These are phyloP conservation scores for Pungitius pungitius DNA, from an alignment of 2,113 vertebrate genomes.

Conservation along the genomic window DNA sequence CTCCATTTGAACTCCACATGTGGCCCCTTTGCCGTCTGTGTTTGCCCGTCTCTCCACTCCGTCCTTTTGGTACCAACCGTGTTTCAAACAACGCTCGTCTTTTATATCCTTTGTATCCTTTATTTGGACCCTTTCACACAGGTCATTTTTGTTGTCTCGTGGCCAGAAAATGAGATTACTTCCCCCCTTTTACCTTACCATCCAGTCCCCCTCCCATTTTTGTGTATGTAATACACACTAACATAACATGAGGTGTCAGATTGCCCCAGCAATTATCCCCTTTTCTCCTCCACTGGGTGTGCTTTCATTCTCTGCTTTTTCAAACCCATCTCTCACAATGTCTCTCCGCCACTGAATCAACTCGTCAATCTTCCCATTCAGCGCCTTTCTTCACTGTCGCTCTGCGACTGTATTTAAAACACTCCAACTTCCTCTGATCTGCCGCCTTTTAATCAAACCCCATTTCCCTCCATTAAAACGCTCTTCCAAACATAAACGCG, in stretches of 20 bases:
- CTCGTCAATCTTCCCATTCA: constrained; percentile 58
- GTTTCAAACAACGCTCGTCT: constrained; percentile 37
- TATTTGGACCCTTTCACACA: constrained; percentile 39
- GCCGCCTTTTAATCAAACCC: constrained; percentile 69
- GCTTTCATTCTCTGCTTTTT: constrained; percentile 27
- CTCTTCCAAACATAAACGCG: constrained; percentile 66
- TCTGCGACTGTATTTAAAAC: constrained; percentile 42
- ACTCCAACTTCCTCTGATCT: constrained; percentile 55
- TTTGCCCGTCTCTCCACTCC: constrained; percentile 4
- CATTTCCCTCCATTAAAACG: constrained; percentile 67
- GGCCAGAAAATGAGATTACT: constrained; percentile 20
- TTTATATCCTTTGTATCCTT: constrained; percentile 48
- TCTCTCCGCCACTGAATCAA: constrained; percentile 38
- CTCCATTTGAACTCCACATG: constrained; percentile 51
- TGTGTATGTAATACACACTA: constrained; percentile 32
- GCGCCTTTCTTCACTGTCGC: constrained; percentile 28
- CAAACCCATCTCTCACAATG: background rate
- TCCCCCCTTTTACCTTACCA: constrained; percentile 31
- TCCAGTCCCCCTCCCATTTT: constrained; percentile 15
- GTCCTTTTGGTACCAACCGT: constrained; percentile 33
- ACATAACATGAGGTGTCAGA: constrained; percentile 21
- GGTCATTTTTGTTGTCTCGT: constrained; percentile 27
- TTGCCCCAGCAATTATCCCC: constrained; percentile 2
- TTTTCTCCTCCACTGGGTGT: constrained; percentile 5
- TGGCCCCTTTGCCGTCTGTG: constrained; percentile 23